Base-by-base conservation (phyloP, 2,113 vertebrate genomes). In the Cichladusa arquata region DNA sequence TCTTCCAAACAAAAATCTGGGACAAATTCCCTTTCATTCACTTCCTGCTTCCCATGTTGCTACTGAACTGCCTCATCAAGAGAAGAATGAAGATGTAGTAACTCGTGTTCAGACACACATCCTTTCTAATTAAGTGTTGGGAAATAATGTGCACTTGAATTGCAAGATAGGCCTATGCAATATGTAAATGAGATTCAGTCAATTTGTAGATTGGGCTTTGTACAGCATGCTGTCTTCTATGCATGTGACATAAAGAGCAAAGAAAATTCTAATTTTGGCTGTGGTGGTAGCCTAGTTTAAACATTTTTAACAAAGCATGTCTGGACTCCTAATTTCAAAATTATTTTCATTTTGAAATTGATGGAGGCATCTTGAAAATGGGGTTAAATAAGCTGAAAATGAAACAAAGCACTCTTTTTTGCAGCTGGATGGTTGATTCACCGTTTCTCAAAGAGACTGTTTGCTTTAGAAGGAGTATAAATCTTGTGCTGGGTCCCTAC, bases 401-500 rank as follows among this genome's bases (percentile, higher is more conserved):
- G 36, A 92, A 92, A 93, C 83, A 95, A 93, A 95, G 91, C 72
- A 56, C 40, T 93, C 85, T 33, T 96, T 93, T 78, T 86, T 90
- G 36, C 64, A 90, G 64, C 54, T 92, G 72, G 56, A 48, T 64
- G 60, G 58, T 58, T 88, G 76, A 86, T 84, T 78, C 72, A 64
- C 34, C 5, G 2, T 88, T 90, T 88, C 72, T 81, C 60, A 66
- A 48, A 62, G 44, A 86, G 58, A 51, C 34, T 85, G 72, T 92
- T 96, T 86, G 29, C 82, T 96, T 95, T 90, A 69, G 92, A 90
- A 54, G 34, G 33, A 48, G 8, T 66, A 77, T 86, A 93, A 96
- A 94, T 94, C 88, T 82, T 86, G 13, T 29, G 16, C 51, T 66
- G 51, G 44, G 71, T 94, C 91, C 47, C 51, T 67, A 44, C 65